Evolutionary conservation across 2,113 vertebrate species (phyloP).

Genomic region (Porphyrio hochstetteri): DNA sequence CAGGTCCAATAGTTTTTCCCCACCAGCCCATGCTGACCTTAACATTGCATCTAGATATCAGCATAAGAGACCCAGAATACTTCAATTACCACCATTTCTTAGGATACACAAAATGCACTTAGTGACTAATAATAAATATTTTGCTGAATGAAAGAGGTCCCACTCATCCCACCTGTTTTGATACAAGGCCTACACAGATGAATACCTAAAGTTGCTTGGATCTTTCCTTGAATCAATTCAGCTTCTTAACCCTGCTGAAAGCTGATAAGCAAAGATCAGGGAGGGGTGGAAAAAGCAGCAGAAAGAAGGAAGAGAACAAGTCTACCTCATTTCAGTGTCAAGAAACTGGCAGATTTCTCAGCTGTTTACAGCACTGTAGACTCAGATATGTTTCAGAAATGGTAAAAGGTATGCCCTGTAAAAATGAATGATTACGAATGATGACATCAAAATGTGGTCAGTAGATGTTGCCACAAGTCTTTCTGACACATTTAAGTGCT

Average conservation of each 20-base stretch:
- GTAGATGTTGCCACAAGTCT: slow-evolving; percentile 4
- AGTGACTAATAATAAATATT: background rate
- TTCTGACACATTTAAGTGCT: background rate
- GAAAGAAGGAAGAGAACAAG: background rate
- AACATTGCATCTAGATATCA: background rate
- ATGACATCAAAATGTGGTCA: slow-evolving; percentile 9
- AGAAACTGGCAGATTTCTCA: background rate
- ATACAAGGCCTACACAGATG: background rate
- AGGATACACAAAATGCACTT: background rate
- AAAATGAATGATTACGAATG: background rate
- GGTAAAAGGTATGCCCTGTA: background rate
- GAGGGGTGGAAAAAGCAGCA: background rate
- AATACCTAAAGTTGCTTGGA: background rate
- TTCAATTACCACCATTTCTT: background rate
- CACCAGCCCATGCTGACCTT: background rate
- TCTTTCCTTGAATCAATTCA: background rate
- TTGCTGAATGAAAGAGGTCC: background rate
- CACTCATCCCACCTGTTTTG: background rate
- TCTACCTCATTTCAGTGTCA: background rate
- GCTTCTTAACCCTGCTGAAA: background rate
- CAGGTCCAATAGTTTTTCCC: background rate
- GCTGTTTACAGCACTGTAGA: background rate
- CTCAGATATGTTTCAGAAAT: background rate
- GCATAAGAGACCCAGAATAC: background rate
- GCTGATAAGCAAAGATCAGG: background rate